Evolutionary conservation across 1,140 invertebrate genomes (phyloP).

Genomic region (Drosophila orena): DNA sequence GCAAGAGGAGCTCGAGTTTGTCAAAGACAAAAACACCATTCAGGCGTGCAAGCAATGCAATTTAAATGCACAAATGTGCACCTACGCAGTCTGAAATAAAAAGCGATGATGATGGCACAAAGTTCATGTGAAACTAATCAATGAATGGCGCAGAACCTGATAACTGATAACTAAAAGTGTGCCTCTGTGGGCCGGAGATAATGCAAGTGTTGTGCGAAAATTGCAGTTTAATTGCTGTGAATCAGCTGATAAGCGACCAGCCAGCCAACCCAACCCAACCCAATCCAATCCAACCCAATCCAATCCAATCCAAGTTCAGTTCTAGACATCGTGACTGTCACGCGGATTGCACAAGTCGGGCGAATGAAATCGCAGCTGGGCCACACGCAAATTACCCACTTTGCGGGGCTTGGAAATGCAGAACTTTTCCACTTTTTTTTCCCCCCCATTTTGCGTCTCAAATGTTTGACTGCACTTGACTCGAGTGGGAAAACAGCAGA

Average conservation of each 20-base stretch:
- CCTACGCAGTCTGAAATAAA: background rate
- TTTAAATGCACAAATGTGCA: background rate
- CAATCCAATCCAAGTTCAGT: constrained; percentile 18
- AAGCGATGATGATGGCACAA: constrained; percentile 10
- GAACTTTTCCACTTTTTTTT: constrained; percentile 12
- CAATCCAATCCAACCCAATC: background rate
- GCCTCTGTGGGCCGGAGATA: constrained; percentile 3
- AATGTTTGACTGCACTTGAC: constrained; percentile 66
- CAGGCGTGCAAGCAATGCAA: constrained; percentile 6
- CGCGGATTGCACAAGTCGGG: constrained; percentile 40
- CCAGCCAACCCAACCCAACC: background rate
- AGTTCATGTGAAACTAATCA: constrained; percentile 36
- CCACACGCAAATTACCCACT: constrained; percentile 27
- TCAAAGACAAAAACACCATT: constrained; percentile 33
- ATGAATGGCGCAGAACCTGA: constrained; percentile 32
- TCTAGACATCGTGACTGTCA: constrained; percentile 63
- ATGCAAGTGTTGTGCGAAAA: constrained; percentile 29
- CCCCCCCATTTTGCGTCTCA: constrained; percentile 43
- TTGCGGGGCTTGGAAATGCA: constrained; percentile 30
- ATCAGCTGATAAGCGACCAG: constrained; percentile 38
- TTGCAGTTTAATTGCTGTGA: constrained; percentile 46
- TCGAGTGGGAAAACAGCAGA: constrained; percentile 25
- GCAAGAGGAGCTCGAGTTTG: constrained; percentile 7
- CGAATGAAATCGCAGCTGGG: constrained; percentile 36
- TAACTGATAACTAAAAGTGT: constrained; percentile 24